phyloP scores from a whole-genome alignment of 2,888 invertebrate genomes.

The Dromius quadrimaculatus region DNA sequence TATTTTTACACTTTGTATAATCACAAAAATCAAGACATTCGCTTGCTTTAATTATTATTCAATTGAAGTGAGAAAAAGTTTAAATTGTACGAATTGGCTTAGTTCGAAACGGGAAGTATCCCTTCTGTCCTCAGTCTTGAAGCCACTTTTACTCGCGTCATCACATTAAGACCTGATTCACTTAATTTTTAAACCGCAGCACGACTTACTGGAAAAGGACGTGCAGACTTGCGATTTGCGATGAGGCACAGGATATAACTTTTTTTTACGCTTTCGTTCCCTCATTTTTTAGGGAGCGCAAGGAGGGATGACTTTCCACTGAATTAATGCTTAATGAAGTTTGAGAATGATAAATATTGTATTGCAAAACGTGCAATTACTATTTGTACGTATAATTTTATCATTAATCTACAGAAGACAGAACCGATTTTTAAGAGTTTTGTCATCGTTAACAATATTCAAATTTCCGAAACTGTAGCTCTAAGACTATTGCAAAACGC shows the following conservation, averaged over 20 bases:
- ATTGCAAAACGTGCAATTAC: no score
- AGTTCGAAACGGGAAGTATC: neutral
- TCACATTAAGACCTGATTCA: slow-evolving; percentile 46
- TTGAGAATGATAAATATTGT: slow-evolving; percentile 19
- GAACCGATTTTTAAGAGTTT: no score
- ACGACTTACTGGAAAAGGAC: neutral
- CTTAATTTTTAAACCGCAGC: slow-evolving; percentile 43
- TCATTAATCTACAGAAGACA: no score
- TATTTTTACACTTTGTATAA: no score
- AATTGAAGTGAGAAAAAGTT: no score
- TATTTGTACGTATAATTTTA: slow-evolving; percentile 58
- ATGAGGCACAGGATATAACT: slow-evolving; percentile 23
- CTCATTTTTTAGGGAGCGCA: slow-evolving; percentile 10
- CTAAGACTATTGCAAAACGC: no score
- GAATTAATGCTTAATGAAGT: slow-evolving; percentile 30
- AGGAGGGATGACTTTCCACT: slow-evolving; percentile 20
- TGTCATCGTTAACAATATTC: no score
- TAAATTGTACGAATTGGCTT: no score
- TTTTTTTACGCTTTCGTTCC: slow-evolving; percentile 1
- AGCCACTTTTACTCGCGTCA: slow-evolving; percentile 32
- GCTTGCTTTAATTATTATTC: no score
- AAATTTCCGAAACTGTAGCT: no score
- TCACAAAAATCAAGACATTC: no score
- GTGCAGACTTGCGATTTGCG: slow-evolving; percentile 1
- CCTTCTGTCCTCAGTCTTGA: neutral